These are phyloP conservation scores for Conger conger DNA, from an alignment of 2,113 vertebrate species.

Conservation along the genomic window DNA sequence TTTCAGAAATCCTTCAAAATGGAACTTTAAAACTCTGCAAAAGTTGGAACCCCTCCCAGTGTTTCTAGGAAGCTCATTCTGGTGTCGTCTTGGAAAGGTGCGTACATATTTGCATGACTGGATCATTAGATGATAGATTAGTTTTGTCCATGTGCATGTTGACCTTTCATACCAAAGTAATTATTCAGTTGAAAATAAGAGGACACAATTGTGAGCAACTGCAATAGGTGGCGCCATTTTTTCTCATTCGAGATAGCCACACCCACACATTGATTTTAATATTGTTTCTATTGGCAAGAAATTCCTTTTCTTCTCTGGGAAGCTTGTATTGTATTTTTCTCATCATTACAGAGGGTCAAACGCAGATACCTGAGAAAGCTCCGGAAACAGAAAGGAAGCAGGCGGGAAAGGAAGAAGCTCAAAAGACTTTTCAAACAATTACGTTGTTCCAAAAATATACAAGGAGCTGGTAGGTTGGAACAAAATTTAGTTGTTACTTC, in stretches of 20 bases:
- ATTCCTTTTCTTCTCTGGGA: neutral
- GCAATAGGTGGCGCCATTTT: too few species aligned
- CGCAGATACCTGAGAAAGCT: slow-evolving; percentile 42
- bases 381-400: slow-evolving; percentile 5
- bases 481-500: neutral
- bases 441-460: neutral
- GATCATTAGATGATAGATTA: neutral
- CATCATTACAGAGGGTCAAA: slow-evolving; percentile 46
- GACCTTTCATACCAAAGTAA: too few species aligned
- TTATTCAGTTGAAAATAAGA: too few species aligned
- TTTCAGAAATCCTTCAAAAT: slow-evolving; percentile 55
- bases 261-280: too few species aligned
- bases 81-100: slow-evolving; percentile 54
- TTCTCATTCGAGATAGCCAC: too few species aligned
- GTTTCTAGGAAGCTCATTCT: slow-evolving; percentile 58
- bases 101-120: neutral
- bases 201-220: too few species aligned
- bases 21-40: slow-evolving; percentile 54
- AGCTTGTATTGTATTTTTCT: neutral
- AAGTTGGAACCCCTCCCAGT: slow-evolving; percentile 53
- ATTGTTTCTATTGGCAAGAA: too few species aligned
- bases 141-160: too few species aligned
- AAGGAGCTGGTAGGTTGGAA: slow-evolving; percentile 3
- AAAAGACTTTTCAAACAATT: slow-evolving; percentile 41
- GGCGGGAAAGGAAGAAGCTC: slow-evolving; percentile 29